phyloP scores from a whole-genome alignment of 2,113 vertebrate genomes.

The Hassar affinis region DNA sequence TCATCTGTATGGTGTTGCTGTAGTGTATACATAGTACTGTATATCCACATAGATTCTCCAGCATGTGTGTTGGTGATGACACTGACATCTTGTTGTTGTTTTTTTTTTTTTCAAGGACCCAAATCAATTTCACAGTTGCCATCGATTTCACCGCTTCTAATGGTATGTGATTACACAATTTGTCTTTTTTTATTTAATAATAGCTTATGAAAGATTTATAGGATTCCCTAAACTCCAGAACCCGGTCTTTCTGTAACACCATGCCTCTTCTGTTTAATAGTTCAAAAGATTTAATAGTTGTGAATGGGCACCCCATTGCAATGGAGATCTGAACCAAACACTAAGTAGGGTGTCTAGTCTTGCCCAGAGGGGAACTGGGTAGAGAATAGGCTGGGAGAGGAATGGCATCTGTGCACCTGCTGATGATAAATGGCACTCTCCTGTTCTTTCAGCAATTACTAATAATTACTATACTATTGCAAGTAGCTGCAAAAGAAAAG shows the following conservation, averaged over 20 bases:
- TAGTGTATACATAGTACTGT: background rate
- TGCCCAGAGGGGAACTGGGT: background rate
- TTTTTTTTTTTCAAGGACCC: conserved; percentile 73
- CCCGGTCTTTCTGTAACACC: background rate
- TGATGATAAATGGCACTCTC: background rate
- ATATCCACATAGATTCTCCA: background rate
- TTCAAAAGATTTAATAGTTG: background rate
- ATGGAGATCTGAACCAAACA: background rate
- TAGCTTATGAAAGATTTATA: conserved; percentile 4
- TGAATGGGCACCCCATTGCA: background rate
- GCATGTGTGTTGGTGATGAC: conserved; percentile 24
- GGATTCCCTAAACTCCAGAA: conserved; percentile 21
- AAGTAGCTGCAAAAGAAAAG: conserved; percentile 39
- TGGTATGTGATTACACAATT: conserved; percentile 75
- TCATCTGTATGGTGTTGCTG: no score
- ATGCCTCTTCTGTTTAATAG: conserved; percentile 1
- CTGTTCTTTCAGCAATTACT: conserved; percentile 37
- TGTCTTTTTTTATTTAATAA: background rate
- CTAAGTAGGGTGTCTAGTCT: background rate
- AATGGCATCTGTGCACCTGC: conserved; percentile 14
- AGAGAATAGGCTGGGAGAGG: background rate
- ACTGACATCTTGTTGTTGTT: conserved; percentile 47
- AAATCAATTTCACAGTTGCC: conserved; percentile 96
- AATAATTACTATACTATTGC: conserved; percentile 52
- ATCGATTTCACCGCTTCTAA: conserved; percentile 97